Evolutionary conservation across 2,888 invertebrate species (phyloP).

Genomic region (Ligdia adustata): DNA sequence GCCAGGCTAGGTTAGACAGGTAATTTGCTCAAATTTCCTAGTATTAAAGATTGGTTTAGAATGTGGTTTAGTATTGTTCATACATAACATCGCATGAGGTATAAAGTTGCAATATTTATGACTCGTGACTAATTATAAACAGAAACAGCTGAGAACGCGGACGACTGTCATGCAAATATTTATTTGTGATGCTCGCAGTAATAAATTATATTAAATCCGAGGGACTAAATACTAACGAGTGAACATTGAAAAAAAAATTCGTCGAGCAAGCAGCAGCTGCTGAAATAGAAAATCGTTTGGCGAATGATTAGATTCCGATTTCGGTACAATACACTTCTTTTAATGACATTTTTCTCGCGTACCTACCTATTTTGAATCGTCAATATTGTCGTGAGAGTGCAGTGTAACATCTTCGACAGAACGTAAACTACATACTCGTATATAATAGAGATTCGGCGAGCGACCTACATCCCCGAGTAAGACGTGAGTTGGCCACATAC

Average conservation of each 20-base stretch:
- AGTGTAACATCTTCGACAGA: constrained; percentile 3
- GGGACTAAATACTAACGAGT: constrained; percentile 5
- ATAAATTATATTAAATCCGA: constrained; percentile 27
- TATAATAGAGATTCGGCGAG: constrained; percentile 39
- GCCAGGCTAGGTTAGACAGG: constrained; percentile 42
- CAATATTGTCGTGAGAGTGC: constrained; percentile 6
- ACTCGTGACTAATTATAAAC: constrained; percentile 39
- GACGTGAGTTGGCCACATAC: constrained; percentile 70
- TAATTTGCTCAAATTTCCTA: constrained; percentile 66
- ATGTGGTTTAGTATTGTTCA: constrained; percentile 58
- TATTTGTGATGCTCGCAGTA: constrained; percentile 18
- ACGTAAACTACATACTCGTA: constrained; percentile 21
- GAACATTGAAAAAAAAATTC: constrained; percentile 9
- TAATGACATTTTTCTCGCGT: constrained; percentile 2
- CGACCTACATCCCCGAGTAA: constrained; percentile 50
- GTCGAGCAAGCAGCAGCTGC: constrained; percentile 1
- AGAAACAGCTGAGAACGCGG: constrained; percentile 38
- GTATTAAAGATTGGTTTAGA: constrained; percentile 53
- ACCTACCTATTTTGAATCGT: constrained; percentile 9
- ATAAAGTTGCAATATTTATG: constrained; percentile 42
- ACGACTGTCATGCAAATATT: constrained; percentile 32
- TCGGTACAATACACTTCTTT: not conserved
- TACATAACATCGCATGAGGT: constrained; percentile 41
- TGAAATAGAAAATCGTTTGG: not conserved
- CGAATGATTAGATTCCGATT: not conserved